Evolutionary conservation across 2,113 vertebrate species (phyloP).

Genomic region (Rhinichthys klamathensis): DNA sequence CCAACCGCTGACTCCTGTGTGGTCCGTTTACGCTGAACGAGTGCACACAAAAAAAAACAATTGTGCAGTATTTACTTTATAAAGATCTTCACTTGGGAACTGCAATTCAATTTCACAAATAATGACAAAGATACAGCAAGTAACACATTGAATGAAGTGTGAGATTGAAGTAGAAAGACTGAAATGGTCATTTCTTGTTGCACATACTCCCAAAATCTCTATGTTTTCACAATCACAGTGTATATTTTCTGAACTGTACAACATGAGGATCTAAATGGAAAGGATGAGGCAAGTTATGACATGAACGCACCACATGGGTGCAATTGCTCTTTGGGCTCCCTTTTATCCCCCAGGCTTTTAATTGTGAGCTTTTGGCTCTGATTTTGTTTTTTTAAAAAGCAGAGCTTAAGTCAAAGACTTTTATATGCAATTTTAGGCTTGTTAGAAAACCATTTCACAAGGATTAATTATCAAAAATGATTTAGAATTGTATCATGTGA

Average conservation of each 20-base stretch:
- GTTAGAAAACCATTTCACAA: conserved; percentile 64
- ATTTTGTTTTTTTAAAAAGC: conserved; percentile 50
- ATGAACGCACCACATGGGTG: conserved; percentile 49
- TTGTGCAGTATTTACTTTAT: background rate
- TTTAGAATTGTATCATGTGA: conserved; percentile 68
- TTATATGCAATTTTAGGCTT: conserved; percentile 63
- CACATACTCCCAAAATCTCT: background rate
- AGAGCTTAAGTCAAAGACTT: conserved; percentile 58
- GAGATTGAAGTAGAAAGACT: background rate
- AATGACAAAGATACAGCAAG: background rate
- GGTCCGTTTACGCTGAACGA: background rate
- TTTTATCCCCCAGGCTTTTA: conserved; percentile 54
- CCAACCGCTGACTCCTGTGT: background rate
- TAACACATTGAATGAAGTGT: conserved; percentile 41
- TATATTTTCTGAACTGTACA: conserved; percentile 35
- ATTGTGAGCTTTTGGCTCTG: conserved; percentile 58
- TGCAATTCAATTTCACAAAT: background rate
- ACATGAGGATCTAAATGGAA: conserved; percentile 40
- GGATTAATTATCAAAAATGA: conserved; percentile 70
- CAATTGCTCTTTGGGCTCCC: conserved; percentile 40
- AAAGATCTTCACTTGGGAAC: background rate
- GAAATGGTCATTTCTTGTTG: background rate
- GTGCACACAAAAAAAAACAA: background rate
- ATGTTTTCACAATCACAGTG: background rate
- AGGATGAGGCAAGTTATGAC: conserved; percentile 46